Base-by-base conservation (phyloP, 2,888 invertebrate species). In the Volucella inflata region DNA sequence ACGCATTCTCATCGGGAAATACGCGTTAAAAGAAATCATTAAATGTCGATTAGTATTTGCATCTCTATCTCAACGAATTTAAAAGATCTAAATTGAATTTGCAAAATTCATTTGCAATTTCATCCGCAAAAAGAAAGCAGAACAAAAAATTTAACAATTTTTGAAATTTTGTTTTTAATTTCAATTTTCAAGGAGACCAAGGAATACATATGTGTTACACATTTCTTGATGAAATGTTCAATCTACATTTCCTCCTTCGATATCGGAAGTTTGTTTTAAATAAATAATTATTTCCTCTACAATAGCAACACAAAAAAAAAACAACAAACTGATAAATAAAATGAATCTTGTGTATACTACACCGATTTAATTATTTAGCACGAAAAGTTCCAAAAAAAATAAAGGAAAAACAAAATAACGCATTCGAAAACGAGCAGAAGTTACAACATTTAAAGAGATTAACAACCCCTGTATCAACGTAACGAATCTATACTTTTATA, bases 311-410 rank as follows among this genome's bases (percentile, higher is more conserved):
- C 11, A 60, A 60, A 68, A 62, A 44, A 14, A 44, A 55, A 50
- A 65, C 0, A 44, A 14, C 38, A 55, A 50, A 65, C 0, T 1
- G 16, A 36, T 9, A 67, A 62, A 46, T 21, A 36, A 51, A 30
- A 67, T 57, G 51, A 46, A 48, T 68, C 48, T 62, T 67, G 16
- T 71, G 30, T 51, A 81, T 76, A 68, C 77, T 80, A 57, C 72
- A 65, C 64, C 62, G 81, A 77, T 81, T 81, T 77, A 77, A 85
- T 76, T 51, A 74, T 85, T 85, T 77, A 81, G 72, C 85, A 81
- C 67, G 76, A 62, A 71, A 60, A 65, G 64, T 79, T 70, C 30
- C 30, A 64, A 68, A 71, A 77, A 44, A 85, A 79, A 80, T 71
- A 85, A 59, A 55, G 71, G 67, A 65, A 67, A 76, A 21, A 14